Evolutionary conservation across 1,140 invertebrate species (phyloP), one percentile per base, ranked within the genome.

Genomic region (Uloborus diversus): DNA sequence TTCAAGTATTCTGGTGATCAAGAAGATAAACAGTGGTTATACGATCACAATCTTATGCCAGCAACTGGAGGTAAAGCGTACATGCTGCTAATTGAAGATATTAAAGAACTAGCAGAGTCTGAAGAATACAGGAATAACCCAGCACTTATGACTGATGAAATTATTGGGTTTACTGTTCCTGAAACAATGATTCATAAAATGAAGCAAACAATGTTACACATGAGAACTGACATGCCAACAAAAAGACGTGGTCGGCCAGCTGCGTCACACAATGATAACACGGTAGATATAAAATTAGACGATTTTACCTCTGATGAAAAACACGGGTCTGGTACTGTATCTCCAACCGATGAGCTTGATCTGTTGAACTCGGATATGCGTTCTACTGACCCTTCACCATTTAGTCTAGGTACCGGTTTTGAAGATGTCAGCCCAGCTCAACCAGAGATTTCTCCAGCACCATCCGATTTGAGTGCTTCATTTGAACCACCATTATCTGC

Each of bases 11-110:
- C 91, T 66, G 92, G 93, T 51, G 93, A 95, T 84, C 90, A 91
- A 78, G 92, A 93, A 82, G 93, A 95, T 83, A 94, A 94, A 85
- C 92, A 93, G 84, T 94, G 93, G 93, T 88, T 95, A 28, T 90
- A 91, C 61, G 92, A 90, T 80, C 90, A 93, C 82, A 92, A 92
- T 84, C 86, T 93, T 70, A 93, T 93, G 85, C 91, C 93, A 83
- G 90, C 91, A 42, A 92, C 91, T 66, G 92, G 93, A 14, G 92
- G 92, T 7, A 93, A 92, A 86, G 92, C 93, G 32, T 94, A 93
- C 82, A 90, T 95, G 79, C 90, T 94, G 88, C 87, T 94, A n/a
- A 88, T 94, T 69, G 91, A 94, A 84, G 93, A 95, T 84, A 93
- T 95, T 57, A 88, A 90, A 86, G 92, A 94, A 83, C 86, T 94